phyloP scores from a whole-genome alignment of 2,888 invertebrate genomes.

The Scrobipalpa atriplicella region DNA sequence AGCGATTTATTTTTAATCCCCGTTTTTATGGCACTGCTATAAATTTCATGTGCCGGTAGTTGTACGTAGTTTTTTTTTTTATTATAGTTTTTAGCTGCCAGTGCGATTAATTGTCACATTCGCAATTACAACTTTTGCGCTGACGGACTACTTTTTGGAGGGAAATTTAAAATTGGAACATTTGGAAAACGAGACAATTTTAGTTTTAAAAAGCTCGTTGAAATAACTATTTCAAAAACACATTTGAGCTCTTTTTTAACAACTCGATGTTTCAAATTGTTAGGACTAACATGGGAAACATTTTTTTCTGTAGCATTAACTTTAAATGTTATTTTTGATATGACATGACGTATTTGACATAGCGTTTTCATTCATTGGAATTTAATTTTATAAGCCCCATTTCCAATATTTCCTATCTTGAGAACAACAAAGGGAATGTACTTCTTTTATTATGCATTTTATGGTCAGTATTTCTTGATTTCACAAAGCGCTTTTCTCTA shows the following conservation, averaged over 20 bases:
- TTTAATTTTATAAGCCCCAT: no score
- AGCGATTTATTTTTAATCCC: constrained; percentile 83
- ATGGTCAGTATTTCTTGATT: no score
- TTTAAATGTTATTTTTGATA: no score
- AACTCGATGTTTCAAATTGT: no score
- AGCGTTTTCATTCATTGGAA: no score
- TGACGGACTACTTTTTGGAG: not conserved
- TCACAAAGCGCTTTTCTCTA: no score
- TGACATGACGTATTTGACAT: no score
- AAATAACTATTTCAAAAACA: not conserved
- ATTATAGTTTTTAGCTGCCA: constrained; percentile 37
- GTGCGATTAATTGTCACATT: constrained; percentile 32
- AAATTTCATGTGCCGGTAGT: constrained; percentile 73
- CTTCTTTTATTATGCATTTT: no score
- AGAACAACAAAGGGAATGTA: no score
- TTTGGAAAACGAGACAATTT: not conserved
- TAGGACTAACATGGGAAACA: no score
- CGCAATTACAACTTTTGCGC: constrained; percentile 31
- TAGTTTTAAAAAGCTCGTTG: not conserved
- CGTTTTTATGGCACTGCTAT: constrained; percentile 80
- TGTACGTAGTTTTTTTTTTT: constrained; percentile 60
- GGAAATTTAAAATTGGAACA: not conserved
- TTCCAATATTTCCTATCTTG: no score
- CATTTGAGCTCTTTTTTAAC: not conserved
- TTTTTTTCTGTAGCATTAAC: no score